Evolutionary conservation across 2,888 invertebrate genomes (phyloP).

Genomic region (Scrobipalpa atriplicella): DNA sequence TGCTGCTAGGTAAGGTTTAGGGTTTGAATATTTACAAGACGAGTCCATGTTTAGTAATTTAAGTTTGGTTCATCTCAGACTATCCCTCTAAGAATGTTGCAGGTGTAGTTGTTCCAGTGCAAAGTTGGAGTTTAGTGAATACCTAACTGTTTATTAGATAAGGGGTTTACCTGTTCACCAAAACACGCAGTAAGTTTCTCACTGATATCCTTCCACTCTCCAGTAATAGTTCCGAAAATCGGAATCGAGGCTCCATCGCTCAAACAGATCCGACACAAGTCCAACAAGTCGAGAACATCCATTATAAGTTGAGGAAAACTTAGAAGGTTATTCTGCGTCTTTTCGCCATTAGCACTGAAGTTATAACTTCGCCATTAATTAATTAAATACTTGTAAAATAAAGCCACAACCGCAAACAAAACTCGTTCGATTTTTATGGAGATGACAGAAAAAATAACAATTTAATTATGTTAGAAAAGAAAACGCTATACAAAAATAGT

Average conservation of each 20-base stretch:
- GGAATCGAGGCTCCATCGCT: slow-evolving; percentile 51
- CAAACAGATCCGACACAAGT: slow-evolving; percentile 69
- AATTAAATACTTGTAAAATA: not conserved
- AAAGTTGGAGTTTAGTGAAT: not conserved
- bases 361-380: not conserved
- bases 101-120: not conserved
- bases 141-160: no score
- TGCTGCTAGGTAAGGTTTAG: not conserved
- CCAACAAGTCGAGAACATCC: slow-evolving; percentile 9
- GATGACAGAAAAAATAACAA: not conserved
- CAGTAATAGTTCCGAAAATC: slow-evolving; percentile 28
- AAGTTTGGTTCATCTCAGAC: no score
- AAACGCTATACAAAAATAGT: slow-evolving; percentile 5
- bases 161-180: slow-evolving; percentile 11
- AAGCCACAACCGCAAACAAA: slow-evolving; percentile 20
- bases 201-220: slow-evolving; percentile 13
- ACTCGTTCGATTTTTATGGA: not conserved
- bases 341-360: not conserved
- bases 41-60: not conserved
- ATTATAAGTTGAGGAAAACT: not conserved
- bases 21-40: not conserved
- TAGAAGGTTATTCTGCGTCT: not conserved
- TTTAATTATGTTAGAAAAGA: not conserved
- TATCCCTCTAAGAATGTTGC: no score
- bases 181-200: slow-evolving; percentile 12